These are phyloP conservation scores for Sus scrofa DNA, from an alignment of 2,113 vertebrate genomes.

Conservation along the genomic window T2T-Sscrofa CM000824.6:195012001-195012500, in stretches of 20 bases:
- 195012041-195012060: conserved; percentile 60
- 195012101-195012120: conserved; percentile 34
- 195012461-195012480: conserved; percentile 78
- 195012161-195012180: not conserved
- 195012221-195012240: conserved; percentile 55
- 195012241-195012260: conserved; percentile 57
- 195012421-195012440: conserved; percentile 63
- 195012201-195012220: conserved; percentile 17
- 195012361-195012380: conserved; percentile 82
- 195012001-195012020: conserved; percentile 36
- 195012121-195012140: conserved; percentile 56
- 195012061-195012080: not conserved
- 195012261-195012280: conserved; percentile 72
- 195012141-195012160: not conserved
- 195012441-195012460: conserved; percentile 63
- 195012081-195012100: not conserved
- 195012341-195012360: conserved; percentile 72
- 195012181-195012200: conserved; percentile 54
- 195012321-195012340: conserved; percentile 71
- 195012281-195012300: conserved; percentile 72
- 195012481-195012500: conserved; percentile 70
- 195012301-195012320: conserved; percentile 66
- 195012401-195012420: conserved; percentile 75
- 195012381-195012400: conserved; percentile 64
- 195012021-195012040: conserved; percentile 40